Evolutionary conservation across 1,140 invertebrate species (phyloP).

Genomic region (Ostrea edulis): DNA sequence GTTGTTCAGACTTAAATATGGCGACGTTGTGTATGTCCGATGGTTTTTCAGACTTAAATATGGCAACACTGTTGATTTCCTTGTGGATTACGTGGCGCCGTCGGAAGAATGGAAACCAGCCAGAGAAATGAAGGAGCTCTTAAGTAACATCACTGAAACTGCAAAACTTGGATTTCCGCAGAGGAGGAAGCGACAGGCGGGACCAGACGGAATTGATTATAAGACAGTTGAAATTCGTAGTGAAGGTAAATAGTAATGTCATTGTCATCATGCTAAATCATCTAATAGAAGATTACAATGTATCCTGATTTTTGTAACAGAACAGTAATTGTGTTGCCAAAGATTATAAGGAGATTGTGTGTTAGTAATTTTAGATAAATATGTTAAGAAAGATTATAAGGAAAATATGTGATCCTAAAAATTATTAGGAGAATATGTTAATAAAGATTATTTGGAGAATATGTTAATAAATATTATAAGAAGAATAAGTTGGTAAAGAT

Average conservation of each 20-base stretch:
- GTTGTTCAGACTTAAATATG: no score
- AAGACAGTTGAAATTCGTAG: background rate
- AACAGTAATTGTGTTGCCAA: background rate
- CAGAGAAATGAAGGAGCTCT: background rate
- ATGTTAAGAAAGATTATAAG: background rate
- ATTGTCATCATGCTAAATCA: background rate
- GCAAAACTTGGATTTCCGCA: background rate
- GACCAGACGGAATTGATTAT: background rate
- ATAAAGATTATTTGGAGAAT: background rate
- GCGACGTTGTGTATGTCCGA: no score
- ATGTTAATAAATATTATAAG: no score
- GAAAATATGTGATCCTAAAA: background rate
- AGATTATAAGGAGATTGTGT: background rate
- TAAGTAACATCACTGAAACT: background rate
- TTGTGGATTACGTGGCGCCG: background rate
- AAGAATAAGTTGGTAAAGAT: no score
- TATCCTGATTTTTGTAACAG: background rate
- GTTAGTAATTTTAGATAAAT: no score
- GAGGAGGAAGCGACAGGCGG: background rate
- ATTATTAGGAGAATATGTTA: background rate
- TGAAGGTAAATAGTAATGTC: constrained; percentile 6
- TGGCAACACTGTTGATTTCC: background rate
- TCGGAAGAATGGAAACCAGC: background rate
- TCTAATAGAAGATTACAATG: background rate
- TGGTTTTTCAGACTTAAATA: background rate